Evolutionary conservation across 2,888 invertebrate genomes (phyloP).

Genomic region (Eupithecia abbreviata): DNA sequence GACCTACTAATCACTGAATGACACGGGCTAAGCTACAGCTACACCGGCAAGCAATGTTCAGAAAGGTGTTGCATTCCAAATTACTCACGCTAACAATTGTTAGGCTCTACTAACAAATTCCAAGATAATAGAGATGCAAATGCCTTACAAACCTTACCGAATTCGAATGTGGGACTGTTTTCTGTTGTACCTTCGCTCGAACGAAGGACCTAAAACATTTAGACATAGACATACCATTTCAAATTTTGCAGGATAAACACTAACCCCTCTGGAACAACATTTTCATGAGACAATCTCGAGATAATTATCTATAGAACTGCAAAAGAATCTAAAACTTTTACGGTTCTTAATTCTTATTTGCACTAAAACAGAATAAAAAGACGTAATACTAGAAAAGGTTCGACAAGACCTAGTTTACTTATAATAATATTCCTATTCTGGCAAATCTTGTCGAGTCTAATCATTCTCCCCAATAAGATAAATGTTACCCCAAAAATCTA

Average conservation of each 20-base stretch:
- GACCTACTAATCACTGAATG: constrained; percentile 48
- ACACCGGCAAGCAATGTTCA: neutral
- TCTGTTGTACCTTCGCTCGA: neutral
- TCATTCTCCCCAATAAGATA: neutral
- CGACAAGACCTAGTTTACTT: neutral
- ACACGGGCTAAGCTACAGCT: constrained; percentile 45
- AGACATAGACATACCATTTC: too few relatives aligned
- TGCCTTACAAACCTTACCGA: neutral
- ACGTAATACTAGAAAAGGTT: neutral
- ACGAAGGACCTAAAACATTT: neutral
- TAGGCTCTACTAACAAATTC: neutral
- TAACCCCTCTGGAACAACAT: too few relatives aligned
- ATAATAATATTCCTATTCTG: neutral
- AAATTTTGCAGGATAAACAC: too few relatives aligned
- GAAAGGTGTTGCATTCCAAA: neutral
- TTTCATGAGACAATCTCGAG: too few relatives aligned
- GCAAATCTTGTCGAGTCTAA: neutral
- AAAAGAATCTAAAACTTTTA: neutral
- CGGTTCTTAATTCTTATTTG: neutral
- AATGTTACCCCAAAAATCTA: neutral
- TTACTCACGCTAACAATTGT: constrained; percentile 1
- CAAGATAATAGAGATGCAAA: neutral
- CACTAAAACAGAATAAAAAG: neutral
- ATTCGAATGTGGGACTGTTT: neutral
- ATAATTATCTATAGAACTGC: too few relatives aligned